phyloP scores from a whole-genome alignment of 2,113 vertebrate genomes.

The Scolopax mira region DNA sequence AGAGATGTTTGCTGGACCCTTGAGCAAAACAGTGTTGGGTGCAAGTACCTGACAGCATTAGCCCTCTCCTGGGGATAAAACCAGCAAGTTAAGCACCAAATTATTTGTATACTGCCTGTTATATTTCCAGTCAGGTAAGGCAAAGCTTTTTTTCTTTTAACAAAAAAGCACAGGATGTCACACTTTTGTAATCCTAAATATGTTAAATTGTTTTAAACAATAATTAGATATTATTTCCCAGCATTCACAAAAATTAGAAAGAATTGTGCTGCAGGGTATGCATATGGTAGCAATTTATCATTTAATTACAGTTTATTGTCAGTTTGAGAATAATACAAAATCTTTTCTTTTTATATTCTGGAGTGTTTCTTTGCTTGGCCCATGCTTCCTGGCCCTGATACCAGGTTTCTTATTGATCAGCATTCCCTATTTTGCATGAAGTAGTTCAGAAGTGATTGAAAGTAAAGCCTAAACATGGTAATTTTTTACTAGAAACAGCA shows the following conservation, averaged over 20 bases:
- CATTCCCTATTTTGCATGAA: neutral
- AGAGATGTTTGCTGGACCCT: neutral
- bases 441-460: neutral
- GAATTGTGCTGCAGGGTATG: neutral
- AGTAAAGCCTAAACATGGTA: neutral
- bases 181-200: neutral
- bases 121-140: neutral
- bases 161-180: neutral
- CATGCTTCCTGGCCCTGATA: neutral
- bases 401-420: conserved; percentile 4
- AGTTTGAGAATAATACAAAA: neutral
- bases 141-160: neutral
- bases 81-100: neutral
- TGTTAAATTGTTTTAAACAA: neutral
- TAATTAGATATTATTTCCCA: conserved; percentile 12
- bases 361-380: neutral
- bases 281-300: neutral
- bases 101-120: neutral
- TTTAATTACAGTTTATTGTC: neutral
- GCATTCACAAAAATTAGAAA: neutral
- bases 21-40: neutral
- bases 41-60: neutral
- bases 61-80: neutral
- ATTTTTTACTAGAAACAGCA: neutral
- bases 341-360: neutral